Base-by-base conservation (phyloP, 2,888 invertebrate genomes). In the Pammene aurita region DNA sequence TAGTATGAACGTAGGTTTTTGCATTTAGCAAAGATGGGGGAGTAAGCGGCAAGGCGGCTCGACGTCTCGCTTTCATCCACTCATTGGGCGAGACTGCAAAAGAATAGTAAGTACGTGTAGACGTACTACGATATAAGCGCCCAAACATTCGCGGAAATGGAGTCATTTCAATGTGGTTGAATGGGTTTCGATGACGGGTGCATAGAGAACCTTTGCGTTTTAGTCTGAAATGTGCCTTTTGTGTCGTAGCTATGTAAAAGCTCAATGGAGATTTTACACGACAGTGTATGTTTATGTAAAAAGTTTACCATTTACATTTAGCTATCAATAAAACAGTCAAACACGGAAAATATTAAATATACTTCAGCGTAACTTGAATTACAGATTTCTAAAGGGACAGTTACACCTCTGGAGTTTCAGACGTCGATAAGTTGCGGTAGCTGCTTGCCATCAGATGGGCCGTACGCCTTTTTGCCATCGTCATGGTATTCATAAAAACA, bases 121-220 rank as follows among this genome's bases (percentile, higher is more conserved):
- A 71, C 73, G 73, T 74, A 75, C 77, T 76, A 77, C 57, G 44
- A 68, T 72, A 76, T 76, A 77, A 80, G 81, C 78, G 78, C 77
- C n/a, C 72, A 74, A 85, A 84, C 85, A 84, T 83, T 83, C 81
- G 77, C 81, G 80, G 82, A 83, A 83, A 79, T 82, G 81, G 78
- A 84, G 82, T 85, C 84, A 84, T 83, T 87, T 80, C 83, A 80
- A 87, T 85, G 87, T 88, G 81, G 85, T 87, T 85, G 81, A 91
- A 90, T 86, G 84, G 87, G 85, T 90, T 90, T 92, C 91, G 90
- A 92, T 92, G 90, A 90, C 87, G 86, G 89, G 84, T 87, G 85
- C 86, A 79, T 82, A 80, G 84, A 88, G 84, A 81, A 81, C 84
- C 85, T 89, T 87, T 84, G 84, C 83, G 87, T 90, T 89, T 90